Evolutionary conservation across 2,797 vertebrate genomes (phyloP).

Genomic region (Zenarchopterus dispar): DNA sequence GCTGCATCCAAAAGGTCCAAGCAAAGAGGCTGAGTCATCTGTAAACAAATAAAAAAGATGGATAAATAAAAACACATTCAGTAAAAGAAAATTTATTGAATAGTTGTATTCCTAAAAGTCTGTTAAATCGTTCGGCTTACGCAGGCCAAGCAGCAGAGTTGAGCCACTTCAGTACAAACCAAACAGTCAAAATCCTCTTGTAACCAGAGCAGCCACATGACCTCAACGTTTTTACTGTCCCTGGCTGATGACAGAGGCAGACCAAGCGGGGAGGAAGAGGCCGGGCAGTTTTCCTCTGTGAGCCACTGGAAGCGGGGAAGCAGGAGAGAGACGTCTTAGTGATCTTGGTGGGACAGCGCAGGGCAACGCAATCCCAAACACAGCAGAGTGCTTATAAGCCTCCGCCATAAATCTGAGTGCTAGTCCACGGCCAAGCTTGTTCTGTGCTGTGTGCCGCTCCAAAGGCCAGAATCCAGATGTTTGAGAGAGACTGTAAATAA

Average conservation of each 20-base stretch:
- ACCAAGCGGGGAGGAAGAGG: conserved; percentile 28
- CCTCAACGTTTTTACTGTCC: conserved; percentile 46
- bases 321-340: conserved; percentile 29
- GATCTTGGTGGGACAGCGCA: conserved; percentile 56
- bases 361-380: conserved; percentile 68
- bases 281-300: conserved; percentile 32
- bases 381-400: conserved; percentile 71
- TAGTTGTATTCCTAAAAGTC: neutral
- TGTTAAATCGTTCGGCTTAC: conserved; percentile 13
- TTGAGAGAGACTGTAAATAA: conserved; percentile 66
- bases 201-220: conserved; percentile 54
- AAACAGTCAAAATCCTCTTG: conserved; percentile 22
- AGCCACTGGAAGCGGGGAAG: conserved; percentile 40
- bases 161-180: conserved; percentile 16
- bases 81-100: neutral
- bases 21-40: no score
- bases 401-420: conserved; percentile 71
- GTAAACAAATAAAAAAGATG: neutral
- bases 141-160: neutral
- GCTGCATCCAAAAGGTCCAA: no score
- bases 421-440: conserved; percentile 58
- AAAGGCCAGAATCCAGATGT: conserved; percentile 80
- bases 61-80: neutral
- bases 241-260: conserved; percentile 53
- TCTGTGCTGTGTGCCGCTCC: conserved; percentile 57